phyloP scores from a whole-genome alignment of 2,888 invertebrate genomes.

The Ophion costatus region DNA sequence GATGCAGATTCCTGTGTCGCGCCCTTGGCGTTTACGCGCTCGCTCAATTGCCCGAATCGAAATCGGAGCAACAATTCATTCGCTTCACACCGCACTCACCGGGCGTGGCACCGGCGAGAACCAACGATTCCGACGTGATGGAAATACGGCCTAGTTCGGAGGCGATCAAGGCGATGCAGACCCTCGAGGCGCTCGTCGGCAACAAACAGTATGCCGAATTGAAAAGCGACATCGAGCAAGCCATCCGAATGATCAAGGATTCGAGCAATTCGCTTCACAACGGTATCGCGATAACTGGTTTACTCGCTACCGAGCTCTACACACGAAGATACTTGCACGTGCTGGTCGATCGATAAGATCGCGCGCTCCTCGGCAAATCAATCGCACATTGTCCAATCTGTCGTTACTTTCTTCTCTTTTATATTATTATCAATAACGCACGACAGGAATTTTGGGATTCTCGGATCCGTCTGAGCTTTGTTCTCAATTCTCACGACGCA shows the following conservation, averaged over 20 bases:
- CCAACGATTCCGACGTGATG: conserved; percentile 75
- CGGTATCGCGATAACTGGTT: conserved; percentile 83
- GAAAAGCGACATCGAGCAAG: conserved; percentile 82
- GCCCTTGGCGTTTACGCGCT: conserved; percentile 85
- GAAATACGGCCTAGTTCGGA: conserved; percentile 82
- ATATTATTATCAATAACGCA: conserved; percentile 7
- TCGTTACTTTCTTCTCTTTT: conserved; percentile 9
- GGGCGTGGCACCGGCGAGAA: conserved; percentile 78
- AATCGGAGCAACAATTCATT: conserved; percentile 82
- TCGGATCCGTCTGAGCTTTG: conserved; percentile 1
- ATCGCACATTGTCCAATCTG: conserved; percentile 6
- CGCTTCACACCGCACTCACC: conserved; percentile 80
- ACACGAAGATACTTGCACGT: conserved; percentile 81
- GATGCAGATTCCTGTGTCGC: conserved; percentile 84
- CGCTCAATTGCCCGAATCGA: conserved; percentile 85
- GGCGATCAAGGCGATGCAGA: conserved; percentile 82
- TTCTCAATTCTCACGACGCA: conserved; percentile 8
- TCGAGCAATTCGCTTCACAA: conserved; percentile 86
- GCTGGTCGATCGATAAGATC: conserved; percentile 73
- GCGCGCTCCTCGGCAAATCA: background rate
- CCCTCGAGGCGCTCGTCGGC: conserved; percentile 81
- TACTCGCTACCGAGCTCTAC: conserved; percentile 85
- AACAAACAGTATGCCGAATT: conserved; percentile 84
- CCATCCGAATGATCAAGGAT: conserved; percentile 84
- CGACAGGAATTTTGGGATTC: conserved; percentile 15